A percentile compares a stretch with the other conserved stretches of the same genome.
Conservation (phyloP, 2,797 vertebrate genomes). For the Tympanoctomys barrerae region DNA sequence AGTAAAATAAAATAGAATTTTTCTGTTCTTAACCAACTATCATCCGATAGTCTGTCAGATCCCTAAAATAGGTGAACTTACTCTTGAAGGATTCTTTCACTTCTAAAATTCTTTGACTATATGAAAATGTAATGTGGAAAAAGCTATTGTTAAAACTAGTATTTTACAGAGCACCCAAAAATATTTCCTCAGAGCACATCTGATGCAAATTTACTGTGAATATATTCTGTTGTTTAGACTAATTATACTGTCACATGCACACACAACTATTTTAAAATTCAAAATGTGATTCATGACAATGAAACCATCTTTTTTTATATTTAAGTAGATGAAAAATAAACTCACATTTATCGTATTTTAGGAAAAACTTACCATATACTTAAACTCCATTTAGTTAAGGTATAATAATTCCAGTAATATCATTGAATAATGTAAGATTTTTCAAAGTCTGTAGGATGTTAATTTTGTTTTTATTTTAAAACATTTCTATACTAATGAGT, state of each 20-base stretch:
- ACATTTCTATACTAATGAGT: constrained; percentile 64
- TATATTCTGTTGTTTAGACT: constrained; percentile 22
- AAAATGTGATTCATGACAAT: constrained; percentile 19
- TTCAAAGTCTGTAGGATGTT: neutral
- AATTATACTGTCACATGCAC: neutral
- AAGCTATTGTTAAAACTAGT: constrained; percentile 40
- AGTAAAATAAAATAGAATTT: constrained; percentile 40
- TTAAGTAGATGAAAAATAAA: constrained; percentile 54
- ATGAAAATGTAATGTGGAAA: constrained; percentile 37
- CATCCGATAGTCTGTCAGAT: neutral
- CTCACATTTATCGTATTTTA: constrained; percentile 42
- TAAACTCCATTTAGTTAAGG: constrained; percentile 23
- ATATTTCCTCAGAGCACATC: constrained; percentile 26
- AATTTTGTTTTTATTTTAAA: constrained; percentile 63
- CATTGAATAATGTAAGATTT: constrained; percentile 50
- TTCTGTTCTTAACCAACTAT: constrained; percentile 17
- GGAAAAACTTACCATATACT: neutral
- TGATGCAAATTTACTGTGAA: constrained; percentile 37
- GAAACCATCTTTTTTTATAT: constrained; percentile 13
- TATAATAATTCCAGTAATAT: constrained; percentile 57
- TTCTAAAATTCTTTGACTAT: neutral
- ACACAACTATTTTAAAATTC: constrained; percentile 40
- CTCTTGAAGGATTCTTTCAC: constrained; percentile 33
- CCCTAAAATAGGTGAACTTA: constrained; percentile 33
- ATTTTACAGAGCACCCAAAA: neutral